phyloP scores from a whole-genome alignment of 2,113 vertebrate species.

The Chrysochloris asiatica region DNA sequence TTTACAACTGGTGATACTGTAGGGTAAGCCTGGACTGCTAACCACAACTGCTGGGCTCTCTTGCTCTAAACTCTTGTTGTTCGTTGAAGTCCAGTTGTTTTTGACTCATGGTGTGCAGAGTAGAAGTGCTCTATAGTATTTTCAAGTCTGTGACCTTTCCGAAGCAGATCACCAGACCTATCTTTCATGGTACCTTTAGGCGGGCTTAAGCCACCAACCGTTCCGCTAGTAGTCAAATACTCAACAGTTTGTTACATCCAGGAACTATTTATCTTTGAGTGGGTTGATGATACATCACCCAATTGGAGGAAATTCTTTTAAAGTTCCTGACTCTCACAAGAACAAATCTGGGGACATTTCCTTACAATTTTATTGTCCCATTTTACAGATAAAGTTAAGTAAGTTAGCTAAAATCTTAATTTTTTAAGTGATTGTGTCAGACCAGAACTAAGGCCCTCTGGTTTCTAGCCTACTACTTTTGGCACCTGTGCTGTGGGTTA shows the following conservation, averaged over 20 bases:
- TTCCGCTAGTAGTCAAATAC: not conserved
- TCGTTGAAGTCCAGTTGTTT: not conserved
- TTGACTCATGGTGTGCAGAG: not conserved
- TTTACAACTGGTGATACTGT: no score
- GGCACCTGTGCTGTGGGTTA: no score
- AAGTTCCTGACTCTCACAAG: not conserved
- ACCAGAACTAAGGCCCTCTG: conserved; percentile 30
- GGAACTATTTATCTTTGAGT: conserved; percentile 28
- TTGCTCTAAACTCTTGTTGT: conserved; percentile 37
- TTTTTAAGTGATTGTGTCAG: conserved; percentile 45
- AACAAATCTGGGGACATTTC: conserved; percentile 12
- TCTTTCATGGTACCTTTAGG: not conserved
- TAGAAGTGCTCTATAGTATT: not conserved
- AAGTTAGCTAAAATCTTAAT: conserved; percentile 34
- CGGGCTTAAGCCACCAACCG: not conserved
- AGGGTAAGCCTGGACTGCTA: no score
- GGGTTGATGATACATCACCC: conserved; percentile 46
- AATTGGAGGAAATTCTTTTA: conserved; percentile 13
- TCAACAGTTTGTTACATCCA: not conserved
- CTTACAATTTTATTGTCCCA: conserved; percentile 36
- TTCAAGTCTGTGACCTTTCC: not conserved
- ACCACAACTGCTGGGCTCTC: not conserved
- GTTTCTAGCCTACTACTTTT: conserved; percentile 38
- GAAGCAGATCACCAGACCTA: not conserved
- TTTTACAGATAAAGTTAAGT: conserved; percentile 52